Conservation (phyloP, 2,113 vertebrate species). For the Cricetomys ansorgei region DNA sequence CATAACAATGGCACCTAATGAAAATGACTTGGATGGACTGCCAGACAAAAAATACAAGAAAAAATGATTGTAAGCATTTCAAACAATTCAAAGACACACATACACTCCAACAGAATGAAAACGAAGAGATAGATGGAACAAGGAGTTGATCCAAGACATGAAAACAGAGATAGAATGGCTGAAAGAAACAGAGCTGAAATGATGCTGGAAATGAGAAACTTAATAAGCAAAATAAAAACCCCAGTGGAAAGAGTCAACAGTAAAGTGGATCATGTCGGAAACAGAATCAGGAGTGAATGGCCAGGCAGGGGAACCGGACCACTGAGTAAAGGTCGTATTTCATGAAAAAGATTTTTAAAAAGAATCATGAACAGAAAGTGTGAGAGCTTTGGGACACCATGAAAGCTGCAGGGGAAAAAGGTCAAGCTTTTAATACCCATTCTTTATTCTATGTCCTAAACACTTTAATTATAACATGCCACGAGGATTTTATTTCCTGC, state of each 20-base stretch:
- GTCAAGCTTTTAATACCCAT: too few relatives aligned
- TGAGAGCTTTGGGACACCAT: background rate
- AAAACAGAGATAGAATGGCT: background rate
- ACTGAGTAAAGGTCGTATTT: background rate
- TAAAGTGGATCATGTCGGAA: background rate
- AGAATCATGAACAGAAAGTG: background rate
- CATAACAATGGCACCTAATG: background rate
- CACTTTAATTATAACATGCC: too few relatives aligned
- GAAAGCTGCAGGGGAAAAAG: background rate
- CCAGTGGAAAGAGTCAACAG: background rate
- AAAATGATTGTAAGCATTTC: background rate
- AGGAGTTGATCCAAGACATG: background rate
- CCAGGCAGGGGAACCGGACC: background rate
- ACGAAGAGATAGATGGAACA: background rate
- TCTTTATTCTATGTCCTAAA: too few relatives aligned
- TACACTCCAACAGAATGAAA: background rate
- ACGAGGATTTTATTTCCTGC: too few relatives aligned
- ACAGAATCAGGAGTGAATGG: background rate
- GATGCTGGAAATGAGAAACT: background rate
- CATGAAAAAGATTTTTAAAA: too few relatives aligned
- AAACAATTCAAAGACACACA: background rate
- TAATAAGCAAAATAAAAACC: background rate
- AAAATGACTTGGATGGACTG: background rate
- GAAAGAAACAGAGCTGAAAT: background rate
- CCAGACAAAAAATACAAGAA: background rate